These are phyloP conservation scores for Arion vulgaris DNA, from an alignment of 1,140 invertebrate genomes.

Conservation along the genomic window DNA sequence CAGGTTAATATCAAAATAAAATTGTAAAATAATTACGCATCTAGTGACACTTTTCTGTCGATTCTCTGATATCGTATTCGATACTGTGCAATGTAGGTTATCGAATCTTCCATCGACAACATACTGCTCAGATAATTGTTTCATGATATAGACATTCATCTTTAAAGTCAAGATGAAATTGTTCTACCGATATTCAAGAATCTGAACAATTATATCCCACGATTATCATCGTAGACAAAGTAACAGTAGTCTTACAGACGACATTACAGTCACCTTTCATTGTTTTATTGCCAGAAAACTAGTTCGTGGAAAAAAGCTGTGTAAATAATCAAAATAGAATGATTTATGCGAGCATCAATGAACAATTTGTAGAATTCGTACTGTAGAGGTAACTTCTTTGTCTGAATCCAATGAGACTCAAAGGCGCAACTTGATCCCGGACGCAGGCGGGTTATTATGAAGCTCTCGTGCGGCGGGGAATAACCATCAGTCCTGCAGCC, in stretches of 20 bases:
- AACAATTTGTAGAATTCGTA: conserved; percentile 11
- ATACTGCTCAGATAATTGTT: too few relatives aligned
- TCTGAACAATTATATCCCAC: conserved; percentile 10
- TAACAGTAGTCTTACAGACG: not conserved
- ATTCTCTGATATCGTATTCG: too few relatives aligned
- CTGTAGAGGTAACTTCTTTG: conserved; percentile 8
- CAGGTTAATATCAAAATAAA: too few relatives aligned
- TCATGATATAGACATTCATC: not conserved
- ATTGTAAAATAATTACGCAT: too few relatives aligned
- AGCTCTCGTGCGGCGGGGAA: not conserved
- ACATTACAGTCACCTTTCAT: not conserved
- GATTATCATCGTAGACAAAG: not conserved
- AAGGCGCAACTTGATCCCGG: conserved; percentile 29
- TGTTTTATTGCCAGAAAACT: conserved; percentile 6
- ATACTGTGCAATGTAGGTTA: too few relatives aligned
- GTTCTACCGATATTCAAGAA: too few relatives aligned
- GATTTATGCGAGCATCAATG: not conserved
- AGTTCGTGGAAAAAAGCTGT: not conserved
- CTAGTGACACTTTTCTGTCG: too few relatives aligned
- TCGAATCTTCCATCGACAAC: too few relatives aligned
- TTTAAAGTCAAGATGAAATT: conserved; percentile 1
- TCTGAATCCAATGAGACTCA: conserved; percentile 6
- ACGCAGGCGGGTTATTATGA: conserved; percentile 16
- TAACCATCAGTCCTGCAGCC: not conserved
- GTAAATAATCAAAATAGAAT: not conserved